Evolutionary conservation across 2,113 vertebrate genomes (phyloP).

Genomic region (Holacanthus passer): DNA sequence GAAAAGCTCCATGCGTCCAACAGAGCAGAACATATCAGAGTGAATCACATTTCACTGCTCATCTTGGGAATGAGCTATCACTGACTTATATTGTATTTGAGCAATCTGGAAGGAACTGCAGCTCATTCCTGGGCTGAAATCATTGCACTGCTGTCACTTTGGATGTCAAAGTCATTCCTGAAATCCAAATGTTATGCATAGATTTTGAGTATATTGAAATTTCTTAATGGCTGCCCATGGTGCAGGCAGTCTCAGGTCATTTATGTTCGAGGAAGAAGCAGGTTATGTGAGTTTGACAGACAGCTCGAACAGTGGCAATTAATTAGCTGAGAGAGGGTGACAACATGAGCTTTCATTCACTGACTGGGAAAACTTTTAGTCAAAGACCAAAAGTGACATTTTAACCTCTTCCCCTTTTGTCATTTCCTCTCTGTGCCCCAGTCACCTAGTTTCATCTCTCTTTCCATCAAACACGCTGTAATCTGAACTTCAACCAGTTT

Average conservation of each 20-base stretch:
- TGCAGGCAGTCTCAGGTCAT: background rate
- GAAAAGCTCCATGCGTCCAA: background rate
- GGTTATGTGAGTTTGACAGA: slow-evolving; percentile 2
- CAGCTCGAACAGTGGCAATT: slow-evolving; percentile 7
- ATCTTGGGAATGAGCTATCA: background rate
- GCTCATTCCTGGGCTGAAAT: background rate
- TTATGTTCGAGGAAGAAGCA: background rate
- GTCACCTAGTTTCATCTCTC: slow-evolving; percentile 2
- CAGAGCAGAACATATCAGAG: background rate
- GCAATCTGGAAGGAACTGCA: background rate
- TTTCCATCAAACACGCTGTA: background rate
- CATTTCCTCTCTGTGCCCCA: slow-evolving; percentile 1
- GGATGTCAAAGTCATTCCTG: background rate
- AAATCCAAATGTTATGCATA: background rate
- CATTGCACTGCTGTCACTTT: background rate
- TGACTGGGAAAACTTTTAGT: background rate
- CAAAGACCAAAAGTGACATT: slow-evolving; percentile 2
- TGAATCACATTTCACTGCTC: background rate
- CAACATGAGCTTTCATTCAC: slow-evolving; percentile 7
- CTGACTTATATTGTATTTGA: background rate
- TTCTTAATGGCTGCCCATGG: background rate
- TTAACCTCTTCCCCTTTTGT: slow-evolving; percentile 1
- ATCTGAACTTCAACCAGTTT: background rate
- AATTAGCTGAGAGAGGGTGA: background rate
- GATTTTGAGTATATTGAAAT: background rate